Conservation (phyloP, 2,888 invertebrate species). For the Epinotia brunnichana region DNA sequence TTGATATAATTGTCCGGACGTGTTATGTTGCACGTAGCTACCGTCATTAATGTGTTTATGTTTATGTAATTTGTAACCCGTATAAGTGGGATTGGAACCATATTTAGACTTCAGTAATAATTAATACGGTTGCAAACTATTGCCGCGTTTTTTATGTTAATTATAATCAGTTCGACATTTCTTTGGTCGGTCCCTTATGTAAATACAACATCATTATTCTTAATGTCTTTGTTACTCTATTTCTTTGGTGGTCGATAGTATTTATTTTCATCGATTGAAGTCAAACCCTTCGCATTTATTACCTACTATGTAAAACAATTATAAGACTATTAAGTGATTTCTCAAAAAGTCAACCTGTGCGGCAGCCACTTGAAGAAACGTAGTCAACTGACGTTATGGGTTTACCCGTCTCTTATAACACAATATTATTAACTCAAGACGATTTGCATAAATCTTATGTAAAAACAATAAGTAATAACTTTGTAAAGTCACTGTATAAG, state of each 20-base stretch:
- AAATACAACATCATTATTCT: background rate
- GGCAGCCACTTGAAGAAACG: background rate
- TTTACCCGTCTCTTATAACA: conserved; percentile 13
- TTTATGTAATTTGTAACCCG: conserved; percentile 16
- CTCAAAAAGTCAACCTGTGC: conserved; percentile 2
- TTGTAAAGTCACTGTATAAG: background rate
- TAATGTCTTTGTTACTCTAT: background rate
- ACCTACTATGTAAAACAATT: background rate
- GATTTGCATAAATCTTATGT: conserved; percentile 6
- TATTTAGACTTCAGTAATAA: conserved; percentile 14
- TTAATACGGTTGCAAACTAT: conserved; percentile 5
- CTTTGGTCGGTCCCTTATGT: background rate
- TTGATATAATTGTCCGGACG: background rate
- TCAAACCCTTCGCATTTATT: background rate
- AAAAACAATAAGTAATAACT: background rate
- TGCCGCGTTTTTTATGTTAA: conserved; percentile 10
- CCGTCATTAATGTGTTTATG: conserved; percentile 11
- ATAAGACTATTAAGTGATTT: background rate
- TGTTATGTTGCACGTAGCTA: conserved; percentile 1
- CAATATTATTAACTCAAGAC: conserved; percentile 5
- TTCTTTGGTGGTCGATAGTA: background rate
- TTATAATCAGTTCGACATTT: conserved; percentile 6
- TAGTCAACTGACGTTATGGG: conserved; percentile 6
- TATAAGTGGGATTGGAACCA: conserved; percentile 10
- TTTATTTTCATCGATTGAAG: background rate